A percentile compares a stretch with the other conserved stretches of the same genome.
Conservation (phyloP, 2,888 invertebrate species). For the Sceliomorpha sp. region DNA sequence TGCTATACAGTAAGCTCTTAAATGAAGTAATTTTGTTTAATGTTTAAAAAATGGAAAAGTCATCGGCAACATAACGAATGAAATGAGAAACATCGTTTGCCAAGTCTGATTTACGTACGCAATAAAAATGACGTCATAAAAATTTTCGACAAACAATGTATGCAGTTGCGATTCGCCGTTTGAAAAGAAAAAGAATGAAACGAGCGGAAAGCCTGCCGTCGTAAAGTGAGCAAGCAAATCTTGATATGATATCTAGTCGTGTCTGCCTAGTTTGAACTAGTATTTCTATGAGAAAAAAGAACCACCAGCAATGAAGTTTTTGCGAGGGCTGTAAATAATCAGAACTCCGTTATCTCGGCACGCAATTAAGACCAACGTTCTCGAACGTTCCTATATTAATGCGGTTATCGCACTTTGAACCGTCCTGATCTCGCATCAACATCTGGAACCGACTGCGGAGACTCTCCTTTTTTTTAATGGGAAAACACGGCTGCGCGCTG, state of each 20-base stretch:
- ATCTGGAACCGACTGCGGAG: conserved; percentile 39
- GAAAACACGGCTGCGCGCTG: conserved; percentile 44
- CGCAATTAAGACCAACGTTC: conserved; percentile 48
- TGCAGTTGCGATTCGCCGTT: not conserved
- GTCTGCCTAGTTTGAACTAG: conserved; percentile 21
- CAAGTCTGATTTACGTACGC: conserved; percentile 38
- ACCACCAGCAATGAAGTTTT: conserved; percentile 46
- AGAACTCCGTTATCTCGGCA: conserved; percentile 47
- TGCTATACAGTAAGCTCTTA: too few relatives aligned
- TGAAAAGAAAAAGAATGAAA: not conserved
- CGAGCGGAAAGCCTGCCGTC: conserved; percentile 1
- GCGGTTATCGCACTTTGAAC: conserved; percentile 58
- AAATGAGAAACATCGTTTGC: conserved; percentile 41
- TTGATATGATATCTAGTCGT: conserved; percentile 36
- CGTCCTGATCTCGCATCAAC: conserved; percentile 49
- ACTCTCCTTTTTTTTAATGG: conserved; percentile 52
- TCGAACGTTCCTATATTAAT: conserved; percentile 50
- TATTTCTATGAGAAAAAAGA: conserved; percentile 44
- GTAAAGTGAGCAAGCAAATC: conserved; percentile 22
- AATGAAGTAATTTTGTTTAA: too few relatives aligned
- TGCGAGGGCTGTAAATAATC: conserved; percentile 55
- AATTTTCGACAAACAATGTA: not conserved
- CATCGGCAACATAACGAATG: conserved; percentile 1
- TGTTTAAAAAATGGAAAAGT: too few relatives aligned
- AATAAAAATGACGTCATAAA: conserved; percentile 48